Evolutionary conservation across 2,797 vertebrate genomes (phyloP), one percentile per base, ranked within the genome.

Genomic region (Gymnothorax javanicus): DNA sequence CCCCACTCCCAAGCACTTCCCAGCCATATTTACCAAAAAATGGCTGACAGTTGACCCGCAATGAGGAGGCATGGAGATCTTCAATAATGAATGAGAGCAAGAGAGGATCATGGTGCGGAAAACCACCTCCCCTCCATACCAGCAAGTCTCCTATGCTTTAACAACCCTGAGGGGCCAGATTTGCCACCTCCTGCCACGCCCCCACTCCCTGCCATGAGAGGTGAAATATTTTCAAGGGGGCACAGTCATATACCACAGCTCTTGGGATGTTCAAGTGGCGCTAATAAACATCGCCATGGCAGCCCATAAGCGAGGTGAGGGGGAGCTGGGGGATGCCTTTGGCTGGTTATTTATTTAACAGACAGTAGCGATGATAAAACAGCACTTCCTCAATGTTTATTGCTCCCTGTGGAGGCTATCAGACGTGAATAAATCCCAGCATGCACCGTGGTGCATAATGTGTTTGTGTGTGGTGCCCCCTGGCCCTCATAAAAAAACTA

Each of bases 291-390:
- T 81, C 33, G 23, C 77, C 77, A 81, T 12, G n/a, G 13, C 77
- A n/a, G 77, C 20, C 71, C 43, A 43, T 77, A 52, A 52, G 64
- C 23, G 64, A 12, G 3, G 43, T 12, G 71, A 11, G 27, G 33
- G 71, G 71, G n/a, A 9, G 62, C 17, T 67, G 64, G 64, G 67
- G 67, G 7, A 7, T 33, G 50, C 43, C 13, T 79, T 56, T 56
- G 77, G 20, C 7, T 81, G 77, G 20, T 54, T 81, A 81, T 81
- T 23, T 81, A 81, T n/a, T 81, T 81, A 56, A 81, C 17, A 23
- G 50, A 81, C 77, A 8, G 52, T 54, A 23, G 77, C 77, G 20
- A 33, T 77, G 33, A 77, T 77, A 81, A 81, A 81, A 81, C 77
- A 81, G 20, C 77, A 81, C 52, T 81, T 56, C 77, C 77, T 54